Percentiles rank a stretch among this genome's conserved stretches.
These are phyloP conservation scores for Virgularia gustaviana DNA, from an alignment of 92 coral and sea anemone genomes.

Conservation along the genomic window DNA sequence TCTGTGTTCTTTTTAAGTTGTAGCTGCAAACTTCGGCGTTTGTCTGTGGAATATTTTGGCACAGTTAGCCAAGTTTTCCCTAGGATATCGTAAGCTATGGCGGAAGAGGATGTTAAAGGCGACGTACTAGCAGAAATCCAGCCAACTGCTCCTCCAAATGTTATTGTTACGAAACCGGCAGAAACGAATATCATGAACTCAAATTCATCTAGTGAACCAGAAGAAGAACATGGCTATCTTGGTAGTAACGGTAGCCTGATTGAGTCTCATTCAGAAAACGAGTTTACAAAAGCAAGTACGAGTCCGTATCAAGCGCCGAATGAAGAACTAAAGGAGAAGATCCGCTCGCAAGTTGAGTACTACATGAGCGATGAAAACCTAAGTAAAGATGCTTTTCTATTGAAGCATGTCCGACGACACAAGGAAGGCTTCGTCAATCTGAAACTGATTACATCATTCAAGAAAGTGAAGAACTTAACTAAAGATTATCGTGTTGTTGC, in stretches of 20 bases:
- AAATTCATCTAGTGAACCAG: conserved; percentile 32
- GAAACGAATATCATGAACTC: conserved; percentile 14
- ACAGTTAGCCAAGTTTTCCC: conserved; percentile 31
- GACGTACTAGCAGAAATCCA: conserved; percentile 14
- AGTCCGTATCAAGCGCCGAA: conserved; percentile 83
- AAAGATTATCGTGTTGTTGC: conserved; percentile 92
- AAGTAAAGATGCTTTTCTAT: conserved; percentile 87
- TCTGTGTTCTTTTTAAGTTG: not conserved
- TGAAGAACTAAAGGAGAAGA: conserved; percentile 73
- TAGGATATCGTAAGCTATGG: conserved; percentile 4
- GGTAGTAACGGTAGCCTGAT: conserved; percentile 50
- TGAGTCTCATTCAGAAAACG: conserved; percentile 93
- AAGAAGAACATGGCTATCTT: conserved; percentile 67
- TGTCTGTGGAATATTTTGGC: conserved; percentile 37
- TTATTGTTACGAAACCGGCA: conserved; percentile 7
- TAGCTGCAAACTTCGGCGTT: conserved; percentile 12
- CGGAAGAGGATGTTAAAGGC: not conserved
- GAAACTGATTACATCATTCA: conserved; percentile 93
- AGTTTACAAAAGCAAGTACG: conserved; percentile 57
- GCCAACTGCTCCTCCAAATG: not conserved
- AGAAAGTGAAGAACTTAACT: conserved; percentile 88
- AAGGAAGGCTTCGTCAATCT: conserved; percentile 94
- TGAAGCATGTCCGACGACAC: conserved; percentile 97
- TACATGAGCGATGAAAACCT: conserved; percentile 88
- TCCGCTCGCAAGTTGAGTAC: conserved; percentile 82